These are phyloP conservation scores for Cremastobaeus sp. DNA, from an alignment of 2,888 invertebrate genomes.

Conservation along the genomic window DNA sequence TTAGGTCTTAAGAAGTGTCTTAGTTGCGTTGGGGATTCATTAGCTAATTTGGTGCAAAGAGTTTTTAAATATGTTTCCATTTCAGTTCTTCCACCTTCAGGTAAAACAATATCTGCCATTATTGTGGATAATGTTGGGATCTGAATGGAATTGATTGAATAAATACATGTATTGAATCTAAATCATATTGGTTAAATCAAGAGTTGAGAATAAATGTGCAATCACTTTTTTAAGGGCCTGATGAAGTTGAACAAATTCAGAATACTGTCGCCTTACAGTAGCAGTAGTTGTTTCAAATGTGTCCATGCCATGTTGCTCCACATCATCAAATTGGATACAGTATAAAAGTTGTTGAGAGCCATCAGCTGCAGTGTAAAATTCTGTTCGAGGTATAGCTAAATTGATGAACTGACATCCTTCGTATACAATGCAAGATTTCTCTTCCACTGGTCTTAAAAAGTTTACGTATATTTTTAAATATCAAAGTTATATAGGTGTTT, in stretches of 20 bases:
- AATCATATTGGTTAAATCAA: no score
- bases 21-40: constrained; percentile 70
- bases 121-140: constrained; percentile 66
- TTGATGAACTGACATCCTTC: constrained; percentile 73
- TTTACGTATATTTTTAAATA: no score
- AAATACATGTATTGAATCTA: no score
- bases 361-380: constrained; percentile 73
- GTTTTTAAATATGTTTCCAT: constrained; percentile 72
- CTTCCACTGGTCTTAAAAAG: constrained; percentile 69
- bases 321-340: constrained; percentile 75
- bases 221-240: constrained; percentile 70
- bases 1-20: constrained; percentile 75
- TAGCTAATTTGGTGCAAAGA: constrained; percentile 69
- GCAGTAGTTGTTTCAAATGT: constrained; percentile 74
- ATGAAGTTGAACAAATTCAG: constrained; percentile 73
- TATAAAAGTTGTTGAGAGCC: constrained; percentile 75
- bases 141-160: constrained; percentile 42
- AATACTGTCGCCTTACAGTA: constrained; percentile 73
- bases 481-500: no score
- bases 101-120: constrained; percentile 70
- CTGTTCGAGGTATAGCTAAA: constrained; percentile 73
- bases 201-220: no score
- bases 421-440: constrained; percentile 71
- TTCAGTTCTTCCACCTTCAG: constrained; percentile 73
- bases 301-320: constrained; percentile 73